These are phyloP conservation scores for Taenioides sp. DNA, from an alignment of 2,797 vertebrate species.

Conservation along the genomic window DNA sequence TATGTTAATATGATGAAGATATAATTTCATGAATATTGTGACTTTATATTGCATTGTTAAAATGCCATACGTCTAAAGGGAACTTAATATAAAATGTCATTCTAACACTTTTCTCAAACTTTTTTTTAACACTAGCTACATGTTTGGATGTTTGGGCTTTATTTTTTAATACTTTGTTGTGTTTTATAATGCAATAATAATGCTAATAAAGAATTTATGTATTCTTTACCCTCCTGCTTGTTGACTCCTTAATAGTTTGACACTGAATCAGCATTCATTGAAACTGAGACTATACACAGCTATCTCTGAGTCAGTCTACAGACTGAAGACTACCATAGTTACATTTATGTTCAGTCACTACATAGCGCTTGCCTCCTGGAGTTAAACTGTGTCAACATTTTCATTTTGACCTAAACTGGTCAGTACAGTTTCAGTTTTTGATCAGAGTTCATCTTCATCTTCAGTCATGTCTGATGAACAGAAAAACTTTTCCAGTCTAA, in stretches of 20 bases:
- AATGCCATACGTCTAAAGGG: not conserved
- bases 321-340: too few species aligned
- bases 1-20: not conserved
- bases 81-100: not conserved
- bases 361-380: too few species aligned
- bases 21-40: not conserved
- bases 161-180: slow-evolving; percentile 6
- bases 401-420: not conserved
- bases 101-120: not conserved
- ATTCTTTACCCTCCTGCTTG: not conserved
- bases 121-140: slow-evolving; percentile 2
- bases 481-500: not conserved
- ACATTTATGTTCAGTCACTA: too few species aligned
- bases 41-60: not conserved
- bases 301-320: too few species aligned
- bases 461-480: not conserved
- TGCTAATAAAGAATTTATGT: not conserved
- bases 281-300: too few species aligned
- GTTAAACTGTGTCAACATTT: too few species aligned
- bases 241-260: too few species aligned
- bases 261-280: too few species aligned
- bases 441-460: not conserved
- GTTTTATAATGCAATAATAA: not conserved
- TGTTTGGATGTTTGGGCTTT: slow-evolving; percentile 2
- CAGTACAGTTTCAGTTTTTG: not conserved